These are phyloP conservation scores for Pluvianellus socialis DNA, from an alignment of 2,113 vertebrate species.

Conservation along the genomic window DNA sequence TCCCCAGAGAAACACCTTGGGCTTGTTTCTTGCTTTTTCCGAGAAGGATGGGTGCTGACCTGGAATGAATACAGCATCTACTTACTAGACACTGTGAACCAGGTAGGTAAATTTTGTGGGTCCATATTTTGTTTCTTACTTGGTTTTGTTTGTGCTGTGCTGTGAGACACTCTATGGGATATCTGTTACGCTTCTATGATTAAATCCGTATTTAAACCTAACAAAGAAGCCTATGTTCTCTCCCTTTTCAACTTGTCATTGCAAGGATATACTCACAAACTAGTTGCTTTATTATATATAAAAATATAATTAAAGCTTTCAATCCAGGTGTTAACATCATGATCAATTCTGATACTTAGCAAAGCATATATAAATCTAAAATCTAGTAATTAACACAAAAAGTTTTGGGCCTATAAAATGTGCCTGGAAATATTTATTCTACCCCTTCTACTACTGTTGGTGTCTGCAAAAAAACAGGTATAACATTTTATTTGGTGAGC, in stretches of 20 bases:
- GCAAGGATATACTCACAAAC: neutral
- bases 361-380: neutral
- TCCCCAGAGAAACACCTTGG: conserved; percentile 87
- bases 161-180: neutral
- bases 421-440: neutral
- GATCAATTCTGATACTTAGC: neutral
- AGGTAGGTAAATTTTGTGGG: conserved; percentile 66
- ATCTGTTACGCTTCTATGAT: neutral
- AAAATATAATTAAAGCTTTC: neutral
- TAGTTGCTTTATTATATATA: neutral
- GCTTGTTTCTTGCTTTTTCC: conserved; percentile 86
- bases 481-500: neutral
- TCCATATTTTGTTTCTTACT: neutral
- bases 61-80: conserved; percentile 98
- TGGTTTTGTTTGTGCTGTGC: neutral
- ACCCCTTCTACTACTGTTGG: neutral
- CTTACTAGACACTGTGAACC: conserved; percentile 87
- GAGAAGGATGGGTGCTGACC: conserved; percentile 91
- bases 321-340: neutral
- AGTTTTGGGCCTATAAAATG: neutral
- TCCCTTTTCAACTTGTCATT: neutral
- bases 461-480: neutral
- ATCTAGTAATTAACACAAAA: neutral
- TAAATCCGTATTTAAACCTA: neutral
- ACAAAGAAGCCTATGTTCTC: neutral